Evolutionary conservation across 2,113 vertebrate genomes (phyloP), one percentile per base, ranked within the genome.

Genomic region (Ploceus nigricollis): DNA sequence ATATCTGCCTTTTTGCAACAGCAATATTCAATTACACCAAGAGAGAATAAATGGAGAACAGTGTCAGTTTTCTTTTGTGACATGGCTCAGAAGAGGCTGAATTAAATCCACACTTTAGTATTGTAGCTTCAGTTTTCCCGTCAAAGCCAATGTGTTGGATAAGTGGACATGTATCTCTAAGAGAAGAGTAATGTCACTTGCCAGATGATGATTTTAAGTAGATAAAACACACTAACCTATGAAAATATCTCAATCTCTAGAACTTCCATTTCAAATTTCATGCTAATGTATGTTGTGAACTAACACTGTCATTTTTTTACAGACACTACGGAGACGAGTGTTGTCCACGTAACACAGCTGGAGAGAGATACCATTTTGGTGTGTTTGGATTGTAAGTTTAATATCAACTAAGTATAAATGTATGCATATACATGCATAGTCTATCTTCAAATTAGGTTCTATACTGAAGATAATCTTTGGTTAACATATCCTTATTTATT

Each of bases 291-390:
- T 48, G 50, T 69, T 95, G 73, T 56, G 66, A 87, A 80, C 66
- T 92, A 87, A 93, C 68, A 42, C 45, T 57, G 60, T 94, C 51
- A 40, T 92, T 94, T 97, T 90, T 54, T 97, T 97, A 25, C 96
- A 99, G 99, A 99, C 97, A 98, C 98, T 30, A 99, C 99, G 30
- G 99, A 99, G 97, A 98, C 99, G 9, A 99, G 98, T 83, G 99
- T 99, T 93, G 99, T 99, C 88, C 99, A 99, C 37, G 98, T 99
- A 90, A 99, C 99, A 54, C 99, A 99, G 88, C 97, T 99, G 95
- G 99, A 99, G 97, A 98, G 99, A 97, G 99, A 99, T 95, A 99
- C 99, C 66, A 99, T 99, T 96, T 97, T 99, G 42, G 99, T 99
- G 82, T 99, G 99, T 97, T 97, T 99, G 37, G 99, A 99, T 97